Base-by-base conservation (phyloP, 2,797 vertebrate species). In the Meda fulgida region DNA sequence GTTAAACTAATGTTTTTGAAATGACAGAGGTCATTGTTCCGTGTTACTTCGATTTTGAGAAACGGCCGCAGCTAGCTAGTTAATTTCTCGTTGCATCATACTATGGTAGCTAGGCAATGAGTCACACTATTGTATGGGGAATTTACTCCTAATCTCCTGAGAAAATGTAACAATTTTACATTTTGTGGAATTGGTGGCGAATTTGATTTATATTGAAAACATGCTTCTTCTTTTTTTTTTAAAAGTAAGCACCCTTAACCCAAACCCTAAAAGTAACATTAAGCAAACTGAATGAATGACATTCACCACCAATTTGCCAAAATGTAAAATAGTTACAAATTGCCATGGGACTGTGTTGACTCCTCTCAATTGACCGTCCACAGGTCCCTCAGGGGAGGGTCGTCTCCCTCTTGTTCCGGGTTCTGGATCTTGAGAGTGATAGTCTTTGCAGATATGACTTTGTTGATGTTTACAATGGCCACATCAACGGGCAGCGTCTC, bases 301-400 rank as follows among this genome's bases (percentile, higher is more conserved):
- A 29, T 7, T 63, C 8, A 10, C 2, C 6, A 31, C n/a, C 26
- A 29, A 16, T 26, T 29, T 31, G 6, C 13, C 60, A 65, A 65
- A 31, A 63, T 16, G 6, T 31, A 29, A 65, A 7, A 31, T 31
- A 16, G 13, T 16, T 63, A 29, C 58, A 63, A 65, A 18, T 16
- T 18, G 26, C 26, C 14, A 65, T 13, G 13, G 21, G 55, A 38
- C 23, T 38, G 7, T 38, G 29, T 69, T 51, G 40, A 63, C 8
- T 40, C 36, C 34, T 53, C 8, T 51, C 3, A 60, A 29, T 29
- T 1, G n/a, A 72, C 65, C 43, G 6, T 80, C 23, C 88, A 36
- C 90, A 97, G 96, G 96, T 97, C 5, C 96, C 96, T 2, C 94
- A 96, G 84, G 96, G 96, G 38, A 96, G 94, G 87, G 95, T 96